Conservation (phyloP, 2,113 vertebrate species). For the Cepphus grylle region DNA sequence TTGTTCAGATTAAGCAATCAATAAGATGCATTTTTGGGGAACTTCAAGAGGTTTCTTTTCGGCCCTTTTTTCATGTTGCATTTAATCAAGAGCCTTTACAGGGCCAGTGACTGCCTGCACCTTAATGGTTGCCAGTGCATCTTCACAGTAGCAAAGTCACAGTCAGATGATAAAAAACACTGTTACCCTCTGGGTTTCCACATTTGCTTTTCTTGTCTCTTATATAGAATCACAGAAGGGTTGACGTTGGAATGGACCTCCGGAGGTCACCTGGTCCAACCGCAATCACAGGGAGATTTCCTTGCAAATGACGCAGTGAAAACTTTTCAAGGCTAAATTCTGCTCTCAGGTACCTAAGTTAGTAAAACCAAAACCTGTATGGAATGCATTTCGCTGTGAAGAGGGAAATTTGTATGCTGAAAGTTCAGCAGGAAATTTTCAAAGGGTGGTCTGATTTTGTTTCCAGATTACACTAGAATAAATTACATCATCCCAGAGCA, state of each 20-base stretch:
- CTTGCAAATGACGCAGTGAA: background rate
- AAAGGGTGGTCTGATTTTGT: background rate
- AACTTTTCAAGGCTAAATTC: background rate
- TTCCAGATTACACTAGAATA: background rate
- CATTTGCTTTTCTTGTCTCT: background rate
- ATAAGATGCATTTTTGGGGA: background rate
- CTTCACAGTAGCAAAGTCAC: fast-evolving
- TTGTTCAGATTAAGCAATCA: background rate
- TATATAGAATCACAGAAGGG: background rate
- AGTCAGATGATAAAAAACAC: fast-evolving
- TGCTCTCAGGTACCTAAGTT: background rate
- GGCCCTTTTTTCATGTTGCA: background rate
- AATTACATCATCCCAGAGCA: background rate
- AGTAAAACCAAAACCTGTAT: background rate
- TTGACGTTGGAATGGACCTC: background rate
- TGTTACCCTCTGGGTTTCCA: background rate
- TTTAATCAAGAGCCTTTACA: background rate
- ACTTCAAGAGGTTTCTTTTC: background rate
- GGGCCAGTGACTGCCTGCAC: background rate
- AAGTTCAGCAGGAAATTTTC: background rate
- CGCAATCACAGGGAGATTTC: background rate
- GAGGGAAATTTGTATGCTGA: background rate
- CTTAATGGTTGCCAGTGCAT: background rate
- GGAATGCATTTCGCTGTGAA: background rate
- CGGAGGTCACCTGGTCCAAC: background rate